Percentiles rank a stretch among this genome's conserved stretches.
These are phyloP conservation scores for Poeciliopsis presidionis DNA, from an alignment of 2,797 vertebrate genomes.

Conservation along the genomic window DNA sequence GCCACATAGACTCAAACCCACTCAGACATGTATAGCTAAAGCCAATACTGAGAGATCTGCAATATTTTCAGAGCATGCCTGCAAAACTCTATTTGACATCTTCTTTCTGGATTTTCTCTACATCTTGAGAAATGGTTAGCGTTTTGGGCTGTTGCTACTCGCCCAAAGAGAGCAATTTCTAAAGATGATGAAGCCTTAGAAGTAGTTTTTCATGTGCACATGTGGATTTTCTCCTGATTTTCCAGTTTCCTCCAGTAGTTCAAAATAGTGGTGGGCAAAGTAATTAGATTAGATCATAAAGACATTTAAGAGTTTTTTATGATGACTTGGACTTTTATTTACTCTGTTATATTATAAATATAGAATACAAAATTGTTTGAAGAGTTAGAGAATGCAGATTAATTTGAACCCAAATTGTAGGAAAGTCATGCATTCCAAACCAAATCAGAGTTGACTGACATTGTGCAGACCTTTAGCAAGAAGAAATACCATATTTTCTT, in stretches of 20 bases:
- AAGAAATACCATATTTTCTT: background rate
- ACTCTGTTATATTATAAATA: background rate
- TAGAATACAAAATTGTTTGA: background rate
- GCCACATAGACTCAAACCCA: background rate
- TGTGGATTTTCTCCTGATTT: background rate
- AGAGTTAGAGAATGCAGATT: background rate
- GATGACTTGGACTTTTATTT: background rate
- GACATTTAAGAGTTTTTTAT: background rate
- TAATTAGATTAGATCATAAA: background rate
- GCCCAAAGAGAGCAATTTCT: background rate
- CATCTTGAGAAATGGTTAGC: constrained; percentile 4
- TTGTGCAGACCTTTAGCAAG: background rate
- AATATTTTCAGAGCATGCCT: background rate
- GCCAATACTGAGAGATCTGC: constrained; percentile 17
- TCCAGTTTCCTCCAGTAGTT: background rate
- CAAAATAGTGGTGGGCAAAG: background rate
- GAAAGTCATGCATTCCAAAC: background rate
- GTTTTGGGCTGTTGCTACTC: background rate
- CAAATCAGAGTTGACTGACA: background rate
- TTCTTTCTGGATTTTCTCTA: constrained; percentile 14
- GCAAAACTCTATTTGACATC: constrained; percentile 7
- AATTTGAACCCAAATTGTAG: background rate
- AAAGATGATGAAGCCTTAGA: background rate
- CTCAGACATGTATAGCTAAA: background rate
- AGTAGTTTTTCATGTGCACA: background rate